These are phyloP conservation scores for Callocephalon fimbriatum DNA, from an alignment of 2,113 vertebrate genomes.

Conservation along the genomic window DNA sequence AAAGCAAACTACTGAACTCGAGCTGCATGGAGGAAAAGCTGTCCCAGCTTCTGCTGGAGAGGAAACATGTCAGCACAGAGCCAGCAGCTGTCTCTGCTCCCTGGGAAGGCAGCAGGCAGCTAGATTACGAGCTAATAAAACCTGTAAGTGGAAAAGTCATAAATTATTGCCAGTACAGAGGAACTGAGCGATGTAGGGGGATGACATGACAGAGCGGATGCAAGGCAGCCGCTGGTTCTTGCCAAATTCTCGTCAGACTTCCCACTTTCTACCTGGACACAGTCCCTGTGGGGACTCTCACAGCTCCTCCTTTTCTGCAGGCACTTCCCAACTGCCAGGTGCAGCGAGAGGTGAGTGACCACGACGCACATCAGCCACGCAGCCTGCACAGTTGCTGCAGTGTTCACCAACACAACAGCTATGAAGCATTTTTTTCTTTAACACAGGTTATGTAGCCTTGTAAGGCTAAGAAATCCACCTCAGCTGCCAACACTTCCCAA, in stretches of 20 bases:
- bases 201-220: background rate
- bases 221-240: background rate
- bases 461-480: background rate
- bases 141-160: conserved; percentile 1
- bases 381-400: background rate
- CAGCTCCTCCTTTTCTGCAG: background rate
- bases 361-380: fast-evolving
- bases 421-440: background rate
- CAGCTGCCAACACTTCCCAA: background rate
- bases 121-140: background rate
- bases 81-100: background rate
- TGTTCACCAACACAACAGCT: fast-evolving
- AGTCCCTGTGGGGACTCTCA: background rate
- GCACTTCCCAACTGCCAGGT: background rate
- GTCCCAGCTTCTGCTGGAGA: background rate
- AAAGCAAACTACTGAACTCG: background rate
- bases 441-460: background rate
- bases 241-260: background rate
- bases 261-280: background rate
- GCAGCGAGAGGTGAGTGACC: fast-evolving
- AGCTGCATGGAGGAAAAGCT: background rate
- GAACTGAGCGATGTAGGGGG: background rate
- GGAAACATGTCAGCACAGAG: background rate
- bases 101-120: background rate
- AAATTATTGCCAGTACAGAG: background rate